Conservation (phyloP, 2,797 vertebrate genomes). For the Sardinella longiceps region DNA sequence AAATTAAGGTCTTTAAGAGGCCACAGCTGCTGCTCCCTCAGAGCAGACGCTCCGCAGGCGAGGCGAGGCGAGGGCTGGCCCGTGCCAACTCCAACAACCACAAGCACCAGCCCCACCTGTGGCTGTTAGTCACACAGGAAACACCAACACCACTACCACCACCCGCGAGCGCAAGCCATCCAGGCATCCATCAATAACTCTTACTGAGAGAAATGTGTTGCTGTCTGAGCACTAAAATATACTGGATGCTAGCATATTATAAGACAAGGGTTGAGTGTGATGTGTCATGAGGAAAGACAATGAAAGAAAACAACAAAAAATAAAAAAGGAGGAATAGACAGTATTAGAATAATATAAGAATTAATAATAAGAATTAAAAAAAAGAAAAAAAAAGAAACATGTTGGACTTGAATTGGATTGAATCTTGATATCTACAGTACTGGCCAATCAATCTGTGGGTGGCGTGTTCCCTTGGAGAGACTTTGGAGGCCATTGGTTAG, state of each 20-base stretch:
- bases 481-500: background rate
- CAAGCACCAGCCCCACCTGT: conserved; percentile 52
- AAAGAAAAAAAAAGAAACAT: no score
- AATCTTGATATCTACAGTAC: background rate
- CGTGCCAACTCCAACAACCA: conserved; percentile 56
- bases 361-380: no score
- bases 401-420: no score
- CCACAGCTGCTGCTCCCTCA: conserved; percentile 16
- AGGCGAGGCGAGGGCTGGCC: conserved; percentile 27
- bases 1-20: conserved; percentile 24
- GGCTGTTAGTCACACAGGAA: conserved; percentile 46
- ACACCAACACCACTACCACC: no score
- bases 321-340: no score
- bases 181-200: background rate
- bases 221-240: background rate
- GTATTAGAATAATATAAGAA: no score
- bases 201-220: background rate
- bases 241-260: background rate
- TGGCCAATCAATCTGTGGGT: background rate
- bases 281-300: no score
- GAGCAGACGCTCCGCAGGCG: conserved; percentile 11
- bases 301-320: no score
- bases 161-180: background rate
- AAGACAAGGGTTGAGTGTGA: background rate
- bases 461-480: background rate